Conservation (phyloP, 1,140 invertebrate genomes). For the Zophobas atratus region DNA sequence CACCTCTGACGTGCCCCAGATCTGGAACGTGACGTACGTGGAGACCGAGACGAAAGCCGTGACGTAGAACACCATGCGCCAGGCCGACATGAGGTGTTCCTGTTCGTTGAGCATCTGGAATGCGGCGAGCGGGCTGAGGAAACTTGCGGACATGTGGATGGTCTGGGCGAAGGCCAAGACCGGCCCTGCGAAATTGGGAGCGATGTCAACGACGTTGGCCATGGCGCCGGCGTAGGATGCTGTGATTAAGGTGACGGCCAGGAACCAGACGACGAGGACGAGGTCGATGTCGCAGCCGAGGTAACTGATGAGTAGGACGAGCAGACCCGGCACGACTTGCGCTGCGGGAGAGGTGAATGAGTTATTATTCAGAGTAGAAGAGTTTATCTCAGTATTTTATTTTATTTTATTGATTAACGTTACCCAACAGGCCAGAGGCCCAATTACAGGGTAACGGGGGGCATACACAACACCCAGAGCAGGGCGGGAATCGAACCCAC, state of each 20-base stretch:
- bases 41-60: conserved; percentile 75
- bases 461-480: too few relatives aligned
- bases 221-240: conserved; percentile 84
- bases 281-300: conserved; percentile 75
- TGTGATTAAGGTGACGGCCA: conserved; percentile 81
- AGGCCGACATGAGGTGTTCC: conserved; percentile 70
- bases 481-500: too few relatives aligned
- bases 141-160: conserved; percentile 83
- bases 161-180: conserved; percentile 83
- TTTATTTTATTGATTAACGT: too few relatives aligned
- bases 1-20: conserved; percentile 77
- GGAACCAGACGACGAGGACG: conserved; percentile 77
- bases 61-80: conserved; percentile 82
- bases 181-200: conserved; percentile 81
- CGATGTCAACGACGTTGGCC: conserved; percentile 83
- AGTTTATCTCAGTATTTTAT: too few relatives aligned
- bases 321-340: conserved; percentile 80
- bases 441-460: too few relatives aligned
- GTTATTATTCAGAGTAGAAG: too few relatives aligned
- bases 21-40: conserved; percentile 80
- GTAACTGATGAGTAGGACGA: conserved; percentile 78
- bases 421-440: too few relatives aligned
- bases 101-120: conserved; percentile 68
- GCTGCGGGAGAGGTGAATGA: conserved; percentile 65
- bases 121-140: conserved; percentile 77